Percentiles rank a stretch among this genome's conserved stretches.
Conservation (phyloP, 2,113 vertebrate species). For the Bombycilla garrulus region DNA sequence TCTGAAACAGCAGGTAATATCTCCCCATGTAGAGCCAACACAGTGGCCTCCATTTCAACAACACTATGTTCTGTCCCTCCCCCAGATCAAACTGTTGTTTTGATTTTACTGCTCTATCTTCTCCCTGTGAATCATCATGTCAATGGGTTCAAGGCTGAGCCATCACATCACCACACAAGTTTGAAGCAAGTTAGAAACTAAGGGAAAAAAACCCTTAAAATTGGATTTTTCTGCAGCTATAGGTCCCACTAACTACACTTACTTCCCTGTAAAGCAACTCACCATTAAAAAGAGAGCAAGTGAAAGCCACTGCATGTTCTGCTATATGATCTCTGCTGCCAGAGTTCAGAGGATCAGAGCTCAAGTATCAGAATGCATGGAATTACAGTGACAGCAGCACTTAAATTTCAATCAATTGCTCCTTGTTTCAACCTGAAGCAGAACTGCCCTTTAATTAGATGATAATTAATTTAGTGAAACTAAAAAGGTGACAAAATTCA, state of each 20-base stretch:
- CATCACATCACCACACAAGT: neutral
- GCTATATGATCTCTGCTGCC: neutral
- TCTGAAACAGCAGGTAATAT: neutral
- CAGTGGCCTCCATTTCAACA: neutral
- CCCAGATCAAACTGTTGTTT: neutral
- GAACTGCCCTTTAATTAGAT: constrained; percentile 9
- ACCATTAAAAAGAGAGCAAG: neutral
- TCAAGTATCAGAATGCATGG: neutral
- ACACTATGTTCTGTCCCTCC: neutral
- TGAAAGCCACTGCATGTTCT: neutral
- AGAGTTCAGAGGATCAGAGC: neutral
- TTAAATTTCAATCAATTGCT: constrained; percentile 10
- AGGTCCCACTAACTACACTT: neutral
- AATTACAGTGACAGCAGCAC: constrained; percentile 20
- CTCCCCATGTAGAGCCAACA: neutral
- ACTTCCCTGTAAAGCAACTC: neutral
- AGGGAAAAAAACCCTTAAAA: neutral
- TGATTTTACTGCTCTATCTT: neutral
- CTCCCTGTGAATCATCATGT: neutral
- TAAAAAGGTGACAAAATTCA: constrained; percentile 16
- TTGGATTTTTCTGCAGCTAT: neutral
- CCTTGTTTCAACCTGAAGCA: constrained; percentile 6
- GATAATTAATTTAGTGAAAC: constrained; percentile 19
- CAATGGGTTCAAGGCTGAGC: neutral
- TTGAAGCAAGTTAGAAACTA: neutral